Conservation (phyloP, 2,888 invertebrate species). For the Apomyelois bistriatella region DNA sequence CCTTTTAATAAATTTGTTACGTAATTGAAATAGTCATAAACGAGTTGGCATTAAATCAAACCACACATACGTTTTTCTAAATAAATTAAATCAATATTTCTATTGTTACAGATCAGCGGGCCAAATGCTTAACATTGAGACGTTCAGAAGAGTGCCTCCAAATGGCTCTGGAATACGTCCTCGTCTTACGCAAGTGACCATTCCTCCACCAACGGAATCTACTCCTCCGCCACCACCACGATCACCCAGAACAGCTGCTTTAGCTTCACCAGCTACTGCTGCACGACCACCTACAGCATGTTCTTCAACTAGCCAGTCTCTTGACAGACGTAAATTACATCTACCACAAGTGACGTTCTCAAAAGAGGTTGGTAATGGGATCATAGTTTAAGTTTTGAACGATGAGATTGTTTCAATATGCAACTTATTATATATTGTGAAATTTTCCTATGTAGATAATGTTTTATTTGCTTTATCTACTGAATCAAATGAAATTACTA, state of each 20-base stretch:
- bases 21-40: too few relatives aligned
- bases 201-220: conserved; percentile 57
- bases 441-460: too few relatives aligned
- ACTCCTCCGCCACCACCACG: conserved; percentile 66
- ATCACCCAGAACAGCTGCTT: conserved; percentile 55
- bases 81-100: background rate
- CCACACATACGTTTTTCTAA: too few relatives aligned
- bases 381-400: conserved; percentile 82
- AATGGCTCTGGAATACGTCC: conserved; percentile 57
- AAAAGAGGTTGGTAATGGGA: conserved; percentile 94
- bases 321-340: conserved; percentile 83
- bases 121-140: conserved; percentile 84
- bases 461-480: too few relatives aligned
- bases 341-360: conserved; percentile 92
- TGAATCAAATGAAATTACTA: too few relatives aligned
- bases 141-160: conserved; percentile 82
- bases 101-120: conserved; percentile 82
- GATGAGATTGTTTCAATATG: background rate
- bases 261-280: conserved; percentile 62
- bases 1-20: too few relatives aligned
- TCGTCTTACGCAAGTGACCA: conserved; percentile 47
- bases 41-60: too few relatives aligned
- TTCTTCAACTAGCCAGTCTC: conserved; percentile 82
- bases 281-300: conserved; percentile 85
- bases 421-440: too few relatives aligned